These are phyloP conservation scores for Proteles cristata DNA, from an alignment of 2,113 vertebrate species.

Conservation along the genomic window DNA sequence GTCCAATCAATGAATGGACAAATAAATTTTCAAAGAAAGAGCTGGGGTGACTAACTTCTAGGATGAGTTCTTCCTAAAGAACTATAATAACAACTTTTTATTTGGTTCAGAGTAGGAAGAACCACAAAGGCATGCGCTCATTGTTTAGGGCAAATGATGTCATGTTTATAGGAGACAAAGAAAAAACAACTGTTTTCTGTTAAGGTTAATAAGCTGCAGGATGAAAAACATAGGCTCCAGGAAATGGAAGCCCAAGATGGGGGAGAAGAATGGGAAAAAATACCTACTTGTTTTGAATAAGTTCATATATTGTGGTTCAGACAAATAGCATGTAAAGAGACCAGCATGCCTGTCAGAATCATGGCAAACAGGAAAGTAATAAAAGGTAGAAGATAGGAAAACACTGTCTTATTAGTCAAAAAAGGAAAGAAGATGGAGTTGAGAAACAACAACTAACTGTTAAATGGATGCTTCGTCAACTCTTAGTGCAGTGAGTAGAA, in stretches of 20 bases:
- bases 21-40: neutral
- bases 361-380: neutral
- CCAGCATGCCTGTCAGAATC: neutral
- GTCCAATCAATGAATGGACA: neutral
- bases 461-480: neutral
- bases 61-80: neutral
- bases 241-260: slow-evolving; percentile 23
- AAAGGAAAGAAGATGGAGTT: neutral
- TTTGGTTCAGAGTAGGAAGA: slow-evolving; percentile 37
- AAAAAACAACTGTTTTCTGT: slow-evolving; percentile 8
- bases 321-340: neutral
- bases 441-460: neutral
- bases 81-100: neutral
- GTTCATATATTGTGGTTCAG: slow-evolving; percentile 15
- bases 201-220: slow-evolving; percentile 51
- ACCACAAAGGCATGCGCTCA: neutral
- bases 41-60: neutral
- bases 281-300: neutral
- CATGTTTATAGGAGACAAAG: neutral
- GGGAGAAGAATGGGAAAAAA: neutral
- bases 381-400: slow-evolving; percentile 6
- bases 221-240: neutral
- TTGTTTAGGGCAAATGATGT: neutral
- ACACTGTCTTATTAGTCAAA: neutral
- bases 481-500: neutral